Percentiles rank a stretch among this genome's conserved stretches.
Evolutionary conservation across 1,140 invertebrate genomes (phyloP).

Genomic region (Meteorus sp.): DNA sequence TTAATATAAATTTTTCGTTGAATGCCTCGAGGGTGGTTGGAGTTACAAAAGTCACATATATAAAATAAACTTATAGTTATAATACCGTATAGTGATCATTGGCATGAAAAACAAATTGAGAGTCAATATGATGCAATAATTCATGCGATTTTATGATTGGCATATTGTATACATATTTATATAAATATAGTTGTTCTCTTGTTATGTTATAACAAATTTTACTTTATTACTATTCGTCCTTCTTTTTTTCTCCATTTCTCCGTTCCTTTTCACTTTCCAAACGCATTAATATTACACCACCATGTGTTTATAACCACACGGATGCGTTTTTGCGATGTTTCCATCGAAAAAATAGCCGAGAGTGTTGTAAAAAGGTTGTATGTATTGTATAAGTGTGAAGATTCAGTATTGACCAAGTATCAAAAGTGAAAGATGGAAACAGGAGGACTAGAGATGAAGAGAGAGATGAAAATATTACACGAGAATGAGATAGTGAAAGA

Average conservation of each 20-base stretch:
- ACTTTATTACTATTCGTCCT: no score
- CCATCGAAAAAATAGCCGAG: constrained; percentile 33
- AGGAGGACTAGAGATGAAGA: constrained; percentile 1
- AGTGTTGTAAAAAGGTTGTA: constrained; percentile 28
- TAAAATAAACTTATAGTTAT: not conserved
- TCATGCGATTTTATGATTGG: constrained; percentile 28
- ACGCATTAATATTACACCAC: no score
- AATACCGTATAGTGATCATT: no score
- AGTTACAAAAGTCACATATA: not conserved
- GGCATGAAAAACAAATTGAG: not conserved
- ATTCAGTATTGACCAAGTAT: not conserved
- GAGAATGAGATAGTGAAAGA: constrained; percentile 17
- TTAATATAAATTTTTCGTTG: no score
- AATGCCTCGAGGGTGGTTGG: not conserved
- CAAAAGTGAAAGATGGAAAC: constrained; percentile 17
- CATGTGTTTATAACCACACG: constrained; percentile 15
- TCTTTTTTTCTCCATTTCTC: not conserved
- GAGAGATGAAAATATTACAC: not conserved
- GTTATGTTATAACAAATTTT: no score
- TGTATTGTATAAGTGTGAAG: not conserved
- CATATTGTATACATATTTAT: no score
- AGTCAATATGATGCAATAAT: constrained; percentile 11
- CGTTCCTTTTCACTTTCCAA: no score
- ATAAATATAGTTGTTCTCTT: no score
- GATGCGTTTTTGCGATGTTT: no score